phyloP scores from a whole-genome alignment of 2,888 invertebrate species.

The Tinea trinotella region DNA sequence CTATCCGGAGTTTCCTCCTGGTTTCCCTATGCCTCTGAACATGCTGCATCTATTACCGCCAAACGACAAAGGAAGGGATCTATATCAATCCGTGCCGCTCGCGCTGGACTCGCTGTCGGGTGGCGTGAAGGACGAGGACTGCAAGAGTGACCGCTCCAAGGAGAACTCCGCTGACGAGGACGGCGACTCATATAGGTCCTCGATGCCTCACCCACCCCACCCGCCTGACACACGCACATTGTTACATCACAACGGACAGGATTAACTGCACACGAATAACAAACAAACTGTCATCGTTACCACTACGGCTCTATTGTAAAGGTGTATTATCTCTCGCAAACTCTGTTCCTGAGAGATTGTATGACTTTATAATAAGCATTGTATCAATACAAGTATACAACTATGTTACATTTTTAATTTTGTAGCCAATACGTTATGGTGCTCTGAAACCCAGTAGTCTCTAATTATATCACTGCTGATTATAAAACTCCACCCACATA shows the following conservation, averaged over 20 bases:
- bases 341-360: neutral
- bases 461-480: neutral
- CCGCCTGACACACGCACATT: slow-evolving; percentile 74
- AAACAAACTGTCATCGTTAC: neutral
- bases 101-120: slow-evolving; percentile 71
- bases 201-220: slow-evolving; percentile 71
- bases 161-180: slow-evolving; percentile 75
- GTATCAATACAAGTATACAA: neutral
- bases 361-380: neutral
- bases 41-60: slow-evolving; percentile 89
- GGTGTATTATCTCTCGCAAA: neutral
- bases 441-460: slow-evolving; percentile 1
- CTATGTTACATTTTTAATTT: neutral
- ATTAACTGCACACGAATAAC: slow-evolving; percentile 62
- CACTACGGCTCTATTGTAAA: neutral
- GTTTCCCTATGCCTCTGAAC: slow-evolving; percentile 87
- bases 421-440: slow-evolving; percentile 5
- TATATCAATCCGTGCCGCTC: slow-evolving; percentile 70
- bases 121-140: slow-evolving; percentile 73
- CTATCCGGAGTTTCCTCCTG: slow-evolving; percentile 86
- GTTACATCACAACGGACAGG: slow-evolving; percentile 85
- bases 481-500: neutral
- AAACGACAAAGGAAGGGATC: slow-evolving; percentile 80
- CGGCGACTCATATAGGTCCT: slow-evolving; percentile 58
- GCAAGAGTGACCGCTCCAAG: slow-evolving; percentile 76